Conservation (phyloP, 2,888 invertebrate species). For the Parnassius mnemosyne region DNA sequence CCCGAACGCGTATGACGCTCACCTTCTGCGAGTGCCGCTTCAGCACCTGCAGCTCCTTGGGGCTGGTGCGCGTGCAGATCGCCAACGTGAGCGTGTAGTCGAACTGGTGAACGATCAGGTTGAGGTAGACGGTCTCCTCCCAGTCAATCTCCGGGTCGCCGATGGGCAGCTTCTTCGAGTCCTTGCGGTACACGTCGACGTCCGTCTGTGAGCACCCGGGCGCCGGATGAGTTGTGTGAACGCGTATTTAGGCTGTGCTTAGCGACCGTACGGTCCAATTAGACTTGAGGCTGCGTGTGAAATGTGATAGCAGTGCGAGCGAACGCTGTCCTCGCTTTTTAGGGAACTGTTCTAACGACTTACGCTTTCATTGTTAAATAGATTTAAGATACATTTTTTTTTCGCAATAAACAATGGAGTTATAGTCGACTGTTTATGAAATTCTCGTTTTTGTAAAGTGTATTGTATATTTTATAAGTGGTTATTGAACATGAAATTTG, state of each 20-base stretch:
- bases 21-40: conserved; percentile 93
- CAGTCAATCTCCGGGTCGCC: conserved; percentile 98
- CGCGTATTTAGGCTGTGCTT: conserved; percentile 35
- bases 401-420: conserved; percentile 54
- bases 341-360: conserved; percentile 45
- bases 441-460: conserved; percentile 66
- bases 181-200: conserved; percentile 98
- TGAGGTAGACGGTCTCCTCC: conserved; percentile 99
- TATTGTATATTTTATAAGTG: conserved; percentile 71
- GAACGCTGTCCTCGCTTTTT: conserved; percentile 36
- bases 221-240: conserved; percentile 26
- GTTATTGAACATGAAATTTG: conserved; percentile 61
- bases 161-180: conserved; percentile 97
- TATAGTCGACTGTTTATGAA: conserved; percentile 57
- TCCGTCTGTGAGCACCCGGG: conserved; percentile 84
- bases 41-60: conserved; percentile 97
- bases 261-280: conserved; percentile 26
- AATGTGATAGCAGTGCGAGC: conserved; percentile 42
- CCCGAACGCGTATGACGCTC: conserved; percentile 62
- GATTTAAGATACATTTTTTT: conserved; percentile 53
- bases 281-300: conserved; percentile 36
- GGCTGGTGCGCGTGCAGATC: conserved; percentile 98
- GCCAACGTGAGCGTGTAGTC: conserved; percentile 98
- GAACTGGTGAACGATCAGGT: conserved; percentile 98
- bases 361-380: conserved; percentile 65